Base-by-base conservation (phyloP, 2,888 invertebrate species). In the Lycia hirtaria region DNA sequence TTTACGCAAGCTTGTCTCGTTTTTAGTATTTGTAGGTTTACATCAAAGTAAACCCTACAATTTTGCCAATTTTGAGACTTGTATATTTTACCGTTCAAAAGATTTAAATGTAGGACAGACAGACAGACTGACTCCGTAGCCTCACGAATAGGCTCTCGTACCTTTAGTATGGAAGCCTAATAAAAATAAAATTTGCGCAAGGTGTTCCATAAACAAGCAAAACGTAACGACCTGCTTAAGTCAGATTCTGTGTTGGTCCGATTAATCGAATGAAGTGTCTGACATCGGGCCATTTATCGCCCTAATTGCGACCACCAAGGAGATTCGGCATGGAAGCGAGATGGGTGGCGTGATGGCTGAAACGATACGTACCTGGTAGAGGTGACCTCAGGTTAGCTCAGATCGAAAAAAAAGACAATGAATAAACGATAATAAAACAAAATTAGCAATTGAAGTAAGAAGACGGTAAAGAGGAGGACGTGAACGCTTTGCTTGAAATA, bases 291-390 rank as follows among this genome's bases (percentile, higher is more conserved):
- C 85, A 85, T 88, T 90, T 88, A 90, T 88, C 83, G 82, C 78
- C 83, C 88, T 89, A 88, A 90, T 89, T 90, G 86, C 86, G 85
- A 84, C 85, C 85, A 85, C 87, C 84, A 78, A 73, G 80, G 83
- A 82, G 82, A 83, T 78, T 56, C 32, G 33, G 74, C 73, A 69
- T 76, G 64, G 68, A 68, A 75, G 73, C 88, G 72, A 76, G 78
- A 70, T 87, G 88, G 88, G 87, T 88, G 89, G 88, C 78, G 72
- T 78, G 83, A 84, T 84, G 78, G 67, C 60, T 60, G 57, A 63
- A 59, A 65, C 67, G 81, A 83, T 85, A 85, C 15, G n/a, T n/a
- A n/a, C 73, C 45, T 38, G 26, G 63, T 68, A 53, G 61, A 53
- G 64, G 71, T 73, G 75, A 70, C 71, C 64, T 69, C 30, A 19